Percentiles rank a stretch among this genome's conserved stretches.
Evolutionary conservation across 2,888 invertebrate species (phyloP).

Genomic region (Drepanosiphum platanoidis): DNA sequence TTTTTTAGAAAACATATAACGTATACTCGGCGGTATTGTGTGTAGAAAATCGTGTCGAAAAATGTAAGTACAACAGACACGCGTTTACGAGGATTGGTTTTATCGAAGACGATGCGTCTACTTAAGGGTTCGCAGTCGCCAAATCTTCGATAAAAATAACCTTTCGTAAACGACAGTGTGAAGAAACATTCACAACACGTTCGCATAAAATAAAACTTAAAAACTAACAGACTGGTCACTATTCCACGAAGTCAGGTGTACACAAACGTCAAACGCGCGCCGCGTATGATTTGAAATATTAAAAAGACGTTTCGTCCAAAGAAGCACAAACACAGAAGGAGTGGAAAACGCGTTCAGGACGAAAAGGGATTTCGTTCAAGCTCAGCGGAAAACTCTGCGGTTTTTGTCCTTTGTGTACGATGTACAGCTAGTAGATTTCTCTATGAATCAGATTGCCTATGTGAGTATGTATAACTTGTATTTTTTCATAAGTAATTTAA

Average conservation of each 20-base stretch:
- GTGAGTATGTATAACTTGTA: no score
- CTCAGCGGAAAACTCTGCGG: not conserved
- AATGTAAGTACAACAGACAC: not conserved
- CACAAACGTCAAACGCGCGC: not conserved
- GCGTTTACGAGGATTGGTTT: constrained; percentile 23
- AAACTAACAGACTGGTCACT: not conserved
- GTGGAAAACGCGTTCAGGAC: not conserved
- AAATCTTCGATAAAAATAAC: constrained; percentile 35
- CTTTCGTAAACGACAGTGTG: not conserved
- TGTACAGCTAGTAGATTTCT: no score
- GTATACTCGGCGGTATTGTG: no score
- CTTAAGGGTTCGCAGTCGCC: constrained; percentile 30
- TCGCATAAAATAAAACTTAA: not conserved
- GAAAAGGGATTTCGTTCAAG: not conserved
- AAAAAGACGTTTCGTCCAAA: no score
- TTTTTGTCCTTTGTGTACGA: not conserved
- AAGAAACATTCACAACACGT: not conserved
- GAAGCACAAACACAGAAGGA: no score
- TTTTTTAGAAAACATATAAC: no score
- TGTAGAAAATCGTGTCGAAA: no score
- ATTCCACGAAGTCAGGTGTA: not conserved
- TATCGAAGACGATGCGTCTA: constrained; percentile 33
- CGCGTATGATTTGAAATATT: no score
- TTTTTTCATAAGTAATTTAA: no score
- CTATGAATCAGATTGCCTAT: no score